Evolutionary conservation across 2,113 vertebrate species (phyloP), one percentile per base, ranked within the genome.

Genomic region (Chascanopsetta lugubris): DNA sequence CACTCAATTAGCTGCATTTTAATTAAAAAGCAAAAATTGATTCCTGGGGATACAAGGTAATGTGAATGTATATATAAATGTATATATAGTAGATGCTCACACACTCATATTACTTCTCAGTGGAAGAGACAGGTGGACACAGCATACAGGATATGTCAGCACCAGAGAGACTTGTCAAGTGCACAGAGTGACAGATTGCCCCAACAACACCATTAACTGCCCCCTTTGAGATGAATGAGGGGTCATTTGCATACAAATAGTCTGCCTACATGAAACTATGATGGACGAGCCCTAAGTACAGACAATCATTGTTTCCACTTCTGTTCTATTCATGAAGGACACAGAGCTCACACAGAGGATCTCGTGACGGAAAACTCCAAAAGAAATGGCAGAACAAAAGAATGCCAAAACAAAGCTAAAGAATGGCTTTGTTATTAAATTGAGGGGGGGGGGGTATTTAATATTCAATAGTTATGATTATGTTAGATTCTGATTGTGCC

Each of bases 241-340:
- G 36, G 24, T 57, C 43, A 73, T 69, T 79, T 79, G 40, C 76
- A 69, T 73, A 60, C 64, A 80, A 66, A 75, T 53, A 32, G 56
- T 61, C 24, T 75, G 29, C 2, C 36, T 46, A 17, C 66, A 58
- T 53, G 61, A 70, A 66, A 61, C 71, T 42, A 40, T 66, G 77
- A 75, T 75, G 56, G 61, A 70, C 61, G 77, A 69, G 70, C 32
- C 21, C 36, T 43, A 4, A 12, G 25, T 56, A 61, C 48, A 60
- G 48, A 65, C 64, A 55, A 32, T 47, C 50, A 29, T 18, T 30
- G 27, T 57, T 40, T 67, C 21, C 12, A 18, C 15, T 56, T 45
- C 36, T 46, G 25, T 56, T n/a, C 29, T 42, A n/a, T n/a, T n/a
- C 4, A 17, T 59, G 69, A 64, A 63, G 53, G 58, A 63, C 53